Evolutionary conservation across 1,140 invertebrate genomes (phyloP).

Genomic region (Planococcus citri): DNA sequence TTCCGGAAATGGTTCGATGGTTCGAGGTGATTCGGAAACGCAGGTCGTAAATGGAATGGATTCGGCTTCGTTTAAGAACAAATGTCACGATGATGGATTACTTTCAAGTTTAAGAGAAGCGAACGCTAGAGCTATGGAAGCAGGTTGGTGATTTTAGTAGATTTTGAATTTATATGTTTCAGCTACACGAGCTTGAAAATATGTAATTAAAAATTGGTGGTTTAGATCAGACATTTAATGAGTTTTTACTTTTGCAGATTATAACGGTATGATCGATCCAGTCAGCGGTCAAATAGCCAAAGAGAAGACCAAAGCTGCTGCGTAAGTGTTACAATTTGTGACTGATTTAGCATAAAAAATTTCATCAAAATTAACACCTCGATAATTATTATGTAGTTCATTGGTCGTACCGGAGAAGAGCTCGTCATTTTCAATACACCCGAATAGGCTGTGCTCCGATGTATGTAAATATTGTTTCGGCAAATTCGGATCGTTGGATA

Average conservation of each 20-base stretch:
- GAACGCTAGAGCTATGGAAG: neutral
- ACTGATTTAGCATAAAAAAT: neutral
- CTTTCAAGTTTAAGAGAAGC: neutral
- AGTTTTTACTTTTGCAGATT: neutral
- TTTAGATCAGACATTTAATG: neutral
- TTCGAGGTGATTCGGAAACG: neutral
- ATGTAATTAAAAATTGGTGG: neutral
- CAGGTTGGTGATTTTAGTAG: neutral
- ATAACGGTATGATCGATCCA: neutral
- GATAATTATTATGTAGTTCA: constrained; percentile 12
- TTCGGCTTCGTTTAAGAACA: neutral
- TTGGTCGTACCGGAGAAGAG: constrained; percentile 72
- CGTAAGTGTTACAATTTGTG: too few species aligned
- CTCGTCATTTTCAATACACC: constrained; percentile 71
- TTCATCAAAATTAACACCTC: neutral
- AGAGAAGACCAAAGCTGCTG: neutral
- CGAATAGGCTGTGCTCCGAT: constrained; percentile 59
- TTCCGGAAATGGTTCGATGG: neutral
- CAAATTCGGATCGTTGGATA: constrained; percentile 70
- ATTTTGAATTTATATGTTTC: too few species aligned
- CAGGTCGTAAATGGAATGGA: neutral
- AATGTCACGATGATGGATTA: neutral
- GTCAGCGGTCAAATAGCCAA: neutral
- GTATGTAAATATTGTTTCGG: constrained; percentile 73
- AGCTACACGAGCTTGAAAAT: too few species aligned